These are phyloP conservation scores for Berghia stephanieae DNA, from an alignment of 1,140 invertebrate genomes.

Conservation along the genomic window DNA sequence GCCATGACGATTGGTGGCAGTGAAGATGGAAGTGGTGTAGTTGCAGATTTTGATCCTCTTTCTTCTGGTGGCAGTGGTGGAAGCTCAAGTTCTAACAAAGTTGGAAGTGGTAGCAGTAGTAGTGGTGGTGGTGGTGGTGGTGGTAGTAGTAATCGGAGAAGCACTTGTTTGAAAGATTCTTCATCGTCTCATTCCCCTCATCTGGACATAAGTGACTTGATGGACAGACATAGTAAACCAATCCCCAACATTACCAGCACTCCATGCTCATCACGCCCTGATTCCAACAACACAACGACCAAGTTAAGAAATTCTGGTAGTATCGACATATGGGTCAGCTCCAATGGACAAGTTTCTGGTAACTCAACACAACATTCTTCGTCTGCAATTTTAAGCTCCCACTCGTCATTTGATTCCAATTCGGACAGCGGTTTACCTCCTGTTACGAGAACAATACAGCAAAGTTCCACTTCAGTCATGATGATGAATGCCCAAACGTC, in stretches of 20 bases:
- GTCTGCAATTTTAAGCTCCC: slow-evolving; percentile 11
- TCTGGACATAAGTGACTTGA: not conserved
- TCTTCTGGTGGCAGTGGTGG: not conserved
- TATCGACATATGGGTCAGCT: slow-evolving; percentile 39
- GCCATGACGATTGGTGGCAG: too few relatives aligned
- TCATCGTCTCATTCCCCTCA: not conserved
- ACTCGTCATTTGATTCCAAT: slow-evolving; percentile 28
- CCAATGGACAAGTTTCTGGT: slow-evolving; percentile 36
- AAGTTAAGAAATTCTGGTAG: slow-evolving; percentile 29
- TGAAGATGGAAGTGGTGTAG: slow-evolving; percentile 8
- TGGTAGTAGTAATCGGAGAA: not conserved
- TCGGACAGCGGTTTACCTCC: not conserved
- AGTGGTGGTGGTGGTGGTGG: not conserved
- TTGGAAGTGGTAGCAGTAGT: not conserved
- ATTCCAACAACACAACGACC: not conserved
- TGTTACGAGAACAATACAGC: not conserved
- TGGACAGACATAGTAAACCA: too few relatives aligned
- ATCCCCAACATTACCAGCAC: not conserved
- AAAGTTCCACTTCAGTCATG: too few relatives aligned
- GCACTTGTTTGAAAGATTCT: too few relatives aligned
- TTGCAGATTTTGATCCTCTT: slow-evolving; percentile 21
- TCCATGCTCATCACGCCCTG: not conserved
- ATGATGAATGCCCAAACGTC: too few relatives aligned
- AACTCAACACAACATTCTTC: slow-evolving; percentile 20
- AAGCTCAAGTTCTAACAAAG: too few relatives aligned